Base-by-base conservation (phyloP, 2,888 invertebrate species). In the Lasioglossum oenotherae region DNA sequence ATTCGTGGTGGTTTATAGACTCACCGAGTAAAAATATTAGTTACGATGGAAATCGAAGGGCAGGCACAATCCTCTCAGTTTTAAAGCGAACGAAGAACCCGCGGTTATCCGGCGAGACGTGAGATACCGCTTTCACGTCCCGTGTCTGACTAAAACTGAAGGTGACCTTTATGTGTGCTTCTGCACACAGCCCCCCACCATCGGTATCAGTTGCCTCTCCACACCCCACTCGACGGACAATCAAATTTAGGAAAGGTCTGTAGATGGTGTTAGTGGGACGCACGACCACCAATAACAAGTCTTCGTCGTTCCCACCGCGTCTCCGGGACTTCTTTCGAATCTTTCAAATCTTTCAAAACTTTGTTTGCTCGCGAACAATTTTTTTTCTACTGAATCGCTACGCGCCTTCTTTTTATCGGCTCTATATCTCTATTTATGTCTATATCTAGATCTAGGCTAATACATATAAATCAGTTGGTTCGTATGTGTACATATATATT, bases 91-190 rank as follows among this genome's bases (percentile, higher is more conserved):
- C 19, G 46, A 57, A 71, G 38, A 71, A 46, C 35, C 31, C 44
- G 71, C 75, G 41, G 38, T 53, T 14, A 31, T 71, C 69, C 49
- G 12, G 83, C 60, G 12, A 31, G 12, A 80, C 78, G 74, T 74
- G 64, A 78, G 44, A 86, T 72, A 78, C 78, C 80, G 88, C 94
- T 92, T 89, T 90, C 89, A 82, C 91, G 86, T 89, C 91, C 91
- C 90, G 90, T 85, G 82, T 87, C 87, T 87, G 90, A 92, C 92
- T 93, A 92, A 94, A 93, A 91, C 92, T 93, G 93, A 94, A 94
- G 94, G 94, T 94, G 94, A 94, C 94, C 94, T 94, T 94, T 91
- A 81, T 78, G 82, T 81, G 74, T 74, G 78, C 85, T 86, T 84
- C 82, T 84, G 76, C 78, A 85, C 76, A 38, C 73, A 60, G 16